Evolutionary conservation across 2,113 vertebrate genomes (phyloP), one percentile per base, ranked within the genome.

Genomic region (Oryzias woworae): DNA sequence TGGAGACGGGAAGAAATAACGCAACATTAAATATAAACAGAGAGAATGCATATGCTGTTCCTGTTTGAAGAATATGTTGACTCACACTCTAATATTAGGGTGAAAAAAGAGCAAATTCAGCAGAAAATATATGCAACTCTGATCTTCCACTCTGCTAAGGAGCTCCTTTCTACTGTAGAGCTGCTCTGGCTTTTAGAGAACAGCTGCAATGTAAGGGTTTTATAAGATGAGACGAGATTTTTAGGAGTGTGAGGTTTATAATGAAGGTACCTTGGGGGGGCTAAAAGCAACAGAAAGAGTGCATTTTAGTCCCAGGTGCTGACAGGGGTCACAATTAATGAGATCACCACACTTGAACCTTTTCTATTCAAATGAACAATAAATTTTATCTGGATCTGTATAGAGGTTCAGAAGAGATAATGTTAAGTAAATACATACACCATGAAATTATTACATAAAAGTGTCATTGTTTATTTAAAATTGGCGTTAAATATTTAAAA

Each of bases 1-100:
- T 56, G 56, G 31, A 6, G 44, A 80, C 8, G 41, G 80, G 24
- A 80, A 76, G 61, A 68, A 71, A 54, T 62, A 48, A 72, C 65
- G 60, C 61, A 59, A 54, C 77, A 69, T 81, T 80, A 80, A 46
- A 53, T 62, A 71, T 20, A 59, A 57, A 58, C 56, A 41, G 53
- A 71, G 51, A 24, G 53, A 31, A 28, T 17, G 46, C 54, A 53
- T 47, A 48, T 41, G n/a, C 58, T 51, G 52, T 0, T 42, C 57
- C 50, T 50, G 22, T 65, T 61, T 67, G 59, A 77, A 55, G 24
- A 71, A 80, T 66, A 45, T 31, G 56, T 60, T 61, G 59, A 54
- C 45, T 66, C 42, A 22, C 3, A 23, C 26, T 56, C 7, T 44
- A 43, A 75, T 4, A 4, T 45, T 46, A 53, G 20, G 54, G n/a